These are phyloP conservation scores for Tachina grossa DNA, from an alignment of 2,888 invertebrate genomes.

Conservation along the genomic window DNA sequence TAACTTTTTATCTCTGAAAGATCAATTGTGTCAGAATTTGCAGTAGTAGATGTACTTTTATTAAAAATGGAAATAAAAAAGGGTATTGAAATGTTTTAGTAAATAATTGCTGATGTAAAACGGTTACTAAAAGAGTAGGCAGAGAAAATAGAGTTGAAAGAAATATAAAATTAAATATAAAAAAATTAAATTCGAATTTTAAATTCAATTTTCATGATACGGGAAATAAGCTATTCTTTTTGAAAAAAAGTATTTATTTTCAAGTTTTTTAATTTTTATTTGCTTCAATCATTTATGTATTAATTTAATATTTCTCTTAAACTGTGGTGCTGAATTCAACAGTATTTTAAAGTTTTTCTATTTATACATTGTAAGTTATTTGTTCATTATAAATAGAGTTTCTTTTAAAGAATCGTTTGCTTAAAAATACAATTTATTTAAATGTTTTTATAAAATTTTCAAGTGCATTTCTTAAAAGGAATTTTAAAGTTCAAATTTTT, in stretches of 20 bases:
- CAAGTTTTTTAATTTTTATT: constrained; percentile 8
- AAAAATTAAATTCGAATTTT: too few relatives aligned
- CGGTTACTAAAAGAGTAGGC: too few relatives aligned
- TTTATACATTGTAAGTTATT: constrained; percentile 1
- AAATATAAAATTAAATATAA: too few relatives aligned
- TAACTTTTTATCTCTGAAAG: constrained; percentile 19
- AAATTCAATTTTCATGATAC: too few relatives aligned
- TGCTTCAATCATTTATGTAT: background rate
- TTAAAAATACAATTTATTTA: constrained; percentile 52
- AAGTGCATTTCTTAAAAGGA: constrained; percentile 51
- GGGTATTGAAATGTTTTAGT: background rate
- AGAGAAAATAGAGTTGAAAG: too few relatives aligned
- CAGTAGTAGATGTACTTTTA: too few relatives aligned
- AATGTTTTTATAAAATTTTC: constrained; percentile 23
- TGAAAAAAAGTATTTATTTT: background rate
- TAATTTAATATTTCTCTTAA: constrained; percentile 58
- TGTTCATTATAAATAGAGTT: constrained; percentile 12
- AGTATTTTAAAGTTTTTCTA: constrained; percentile 54
- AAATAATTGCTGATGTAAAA: background rate
- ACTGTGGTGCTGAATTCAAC: constrained; percentile 63
- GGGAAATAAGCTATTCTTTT: too few relatives aligned
- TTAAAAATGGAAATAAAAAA: background rate
- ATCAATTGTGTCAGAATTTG: constrained; percentile 25
- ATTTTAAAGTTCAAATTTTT: constrained; percentile 34
- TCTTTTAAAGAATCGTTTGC: constrained; percentile 29